Evolutionary conservation across 1,140 invertebrate genomes (phyloP), one percentile per base, ranked within the genome.

Genomic region (Archivesica marissinica): DNA sequence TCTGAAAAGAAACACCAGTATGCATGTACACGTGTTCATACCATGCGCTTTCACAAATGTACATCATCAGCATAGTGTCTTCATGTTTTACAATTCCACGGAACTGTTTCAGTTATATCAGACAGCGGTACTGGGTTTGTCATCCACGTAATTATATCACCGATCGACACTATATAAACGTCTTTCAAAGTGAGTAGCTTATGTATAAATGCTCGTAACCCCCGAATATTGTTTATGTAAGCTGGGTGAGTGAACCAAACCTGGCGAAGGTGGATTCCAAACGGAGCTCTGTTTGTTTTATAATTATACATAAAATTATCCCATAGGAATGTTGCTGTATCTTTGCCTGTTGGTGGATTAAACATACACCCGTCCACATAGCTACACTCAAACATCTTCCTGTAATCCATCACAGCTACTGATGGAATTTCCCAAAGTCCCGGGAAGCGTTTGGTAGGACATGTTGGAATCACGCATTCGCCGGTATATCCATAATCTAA

Each of bases 351-450:
- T 23, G 72, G 68, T 33, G 85, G 85, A 25, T 86, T 81, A 35
- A 81, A 76, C 72, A 81, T 81, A 47, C 85, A 86, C n/a, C 85
- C 79, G 50, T 86, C 85, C 15, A 81, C 59, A 38, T 76, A 86
- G 23, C 25, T 70, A 50, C 85, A 86, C 20, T 61, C 56, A 39
- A 74, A 86, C 59, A 78, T 64, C 77, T 86, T 80, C 54, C 44
- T 64, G 38, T 81, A 81, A 50, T 81, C 85, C 13, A 56, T 28
- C 20, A 81, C 30, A 25, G 85, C 44, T 7, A 70, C 61, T 15
- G 78, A 52, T 9, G 85, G 85, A 0, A 86, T 50, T 70, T 82
- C 85, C 70, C 78, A 86, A 0, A 86, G 23, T 13, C 85, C 85
- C 9, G 77, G 68, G 25, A 68, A 82, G 15, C 30, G 68, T 35